phyloP scores from a whole-genome alignment of 2,888 invertebrate genomes.

The Conops quadrifasciatus region DNA sequence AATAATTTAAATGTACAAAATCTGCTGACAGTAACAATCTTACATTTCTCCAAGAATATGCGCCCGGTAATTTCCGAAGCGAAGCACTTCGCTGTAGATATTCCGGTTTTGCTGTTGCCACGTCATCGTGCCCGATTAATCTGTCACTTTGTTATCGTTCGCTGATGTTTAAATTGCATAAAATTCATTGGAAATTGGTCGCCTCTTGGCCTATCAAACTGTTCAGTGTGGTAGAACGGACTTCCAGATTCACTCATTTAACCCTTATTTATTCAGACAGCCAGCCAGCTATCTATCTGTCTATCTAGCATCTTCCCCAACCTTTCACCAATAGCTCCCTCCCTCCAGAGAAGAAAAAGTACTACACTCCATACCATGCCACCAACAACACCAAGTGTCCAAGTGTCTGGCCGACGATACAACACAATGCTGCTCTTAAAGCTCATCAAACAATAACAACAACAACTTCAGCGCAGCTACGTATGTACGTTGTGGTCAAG shows the following conservation, averaged over 20 bases:
- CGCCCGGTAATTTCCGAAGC: neutral
- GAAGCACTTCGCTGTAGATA: neutral
- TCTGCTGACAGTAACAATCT: neutral
- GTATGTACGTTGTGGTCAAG: conserved; percentile 26
- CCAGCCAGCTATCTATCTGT: neutral
- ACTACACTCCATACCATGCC: too few relatives aligned
- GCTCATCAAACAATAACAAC: too few relatives aligned
- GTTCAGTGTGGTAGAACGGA: conserved; percentile 25
- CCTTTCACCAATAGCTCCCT: too few relatives aligned
- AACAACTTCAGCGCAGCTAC: too few relatives aligned
- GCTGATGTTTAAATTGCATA: conserved; percentile 28
- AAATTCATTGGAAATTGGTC: conserved; percentile 25
- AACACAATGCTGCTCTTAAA: too few relatives aligned
- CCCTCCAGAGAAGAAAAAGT: too few relatives aligned
- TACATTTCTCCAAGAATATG: neutral
- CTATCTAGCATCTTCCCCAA: conserved; percentile 7
- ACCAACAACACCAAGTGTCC: too few relatives aligned
- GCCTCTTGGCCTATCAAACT: conserved; percentile 2
- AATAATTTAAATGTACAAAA: conserved; percentile 2
- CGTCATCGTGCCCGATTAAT: conserved; percentile 10
- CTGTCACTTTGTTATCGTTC: conserved; percentile 29
- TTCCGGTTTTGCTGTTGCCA: neutral
- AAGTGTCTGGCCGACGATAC: too few relatives aligned
- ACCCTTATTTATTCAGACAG: too few relatives aligned
- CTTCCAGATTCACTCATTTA: too few relatives aligned